These are phyloP conservation scores for Schizopygopsis malacanthus DNA, from an alignment of 2,797 vertebrate genomes.

Conservation along the genomic window DNA sequence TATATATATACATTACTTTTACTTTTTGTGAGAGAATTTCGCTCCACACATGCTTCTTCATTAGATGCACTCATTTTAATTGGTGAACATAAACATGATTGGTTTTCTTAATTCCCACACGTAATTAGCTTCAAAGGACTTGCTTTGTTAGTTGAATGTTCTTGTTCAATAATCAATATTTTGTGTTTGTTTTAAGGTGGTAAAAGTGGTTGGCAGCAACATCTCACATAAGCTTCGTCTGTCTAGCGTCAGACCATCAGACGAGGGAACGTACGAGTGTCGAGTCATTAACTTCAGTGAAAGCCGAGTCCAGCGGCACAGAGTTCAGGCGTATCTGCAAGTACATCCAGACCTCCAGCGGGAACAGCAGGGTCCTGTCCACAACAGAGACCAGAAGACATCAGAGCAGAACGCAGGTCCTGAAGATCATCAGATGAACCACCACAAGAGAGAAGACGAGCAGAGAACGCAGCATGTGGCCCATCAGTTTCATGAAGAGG, in stretches of 20 bases:
- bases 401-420: background rate
- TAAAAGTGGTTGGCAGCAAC: conserved; percentile 96
- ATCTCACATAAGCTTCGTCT: conserved; percentile 97
- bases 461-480: background rate
- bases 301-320: conserved; percentile 84
- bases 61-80: background rate
- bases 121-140: background rate
- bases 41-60: background rate
- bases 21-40: background rate
- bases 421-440: conserved; percentile 39
- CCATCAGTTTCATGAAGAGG: conserved; percentile 9
- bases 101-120: background rate
- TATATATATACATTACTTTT: background rate
- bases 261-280: conserved; percentile 94
- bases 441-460: conserved; percentile 33
- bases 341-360: conserved; percentile 65
- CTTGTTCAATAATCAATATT: background rate
- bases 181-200: conserved; percentile 80
- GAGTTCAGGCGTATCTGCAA: conserved; percentile 89
- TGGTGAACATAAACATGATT: background rate
- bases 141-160: background rate
- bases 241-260: conserved; percentile 88
- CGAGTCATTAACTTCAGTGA: conserved; percentile 93
- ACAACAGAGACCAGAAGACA: background rate
- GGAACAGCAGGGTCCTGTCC: background rate